Base-by-base conservation (phyloP, 2,113 vertebrate species). In the Ochotona princeps region DNA sequence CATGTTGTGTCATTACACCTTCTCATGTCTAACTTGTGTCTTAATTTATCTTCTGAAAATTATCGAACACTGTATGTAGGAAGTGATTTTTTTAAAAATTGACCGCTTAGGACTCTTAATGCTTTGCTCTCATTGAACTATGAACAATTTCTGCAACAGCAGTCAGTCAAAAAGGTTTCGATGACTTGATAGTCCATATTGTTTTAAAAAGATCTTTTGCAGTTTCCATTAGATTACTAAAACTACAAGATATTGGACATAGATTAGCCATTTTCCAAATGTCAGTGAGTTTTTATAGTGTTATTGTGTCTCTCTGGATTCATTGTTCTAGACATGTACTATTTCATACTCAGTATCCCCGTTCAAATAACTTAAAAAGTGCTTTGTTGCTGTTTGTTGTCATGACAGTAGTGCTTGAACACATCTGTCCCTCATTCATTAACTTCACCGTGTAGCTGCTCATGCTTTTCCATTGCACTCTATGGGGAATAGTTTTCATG, bases 1-100 rank as follows among this genome's bases (percentile, higher is more conserved):
- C 32, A 25, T 60, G 54, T 7, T 72, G 4, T 38, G 26, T 82
- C 21, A 61, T 54, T n/a, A 51, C 87, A 83, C 7, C 18, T 85
- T 74, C 44, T 65, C 54, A 2, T 61, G 32, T 51, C 88, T 93
- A 91, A 35, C 44, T 65, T 49, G 3, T 61, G 32, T 51, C 88
- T 93, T 93, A 35, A 87, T 81, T 82, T 89, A 61, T 49, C 79
- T 73, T 86, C 73, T 54, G 76, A 81, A 86, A 89, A 74, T n/a
- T n/a, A 75, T 44, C 38, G 2, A 76, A 70, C 28, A 8, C 49
- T 95, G 23, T n/a, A 72, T 94, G 26, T n/a, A 72, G 74, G 51
- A 49, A 74, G 38, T 89, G 61, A 92, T 83, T 91, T 89, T 81
- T 60, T 47, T 23, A 74, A 69, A 72, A 44, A 57, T 44, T 76